phyloP scores from a whole-genome alignment of 2,888 invertebrate genomes.

The Allolobophora icterica region DNA sequence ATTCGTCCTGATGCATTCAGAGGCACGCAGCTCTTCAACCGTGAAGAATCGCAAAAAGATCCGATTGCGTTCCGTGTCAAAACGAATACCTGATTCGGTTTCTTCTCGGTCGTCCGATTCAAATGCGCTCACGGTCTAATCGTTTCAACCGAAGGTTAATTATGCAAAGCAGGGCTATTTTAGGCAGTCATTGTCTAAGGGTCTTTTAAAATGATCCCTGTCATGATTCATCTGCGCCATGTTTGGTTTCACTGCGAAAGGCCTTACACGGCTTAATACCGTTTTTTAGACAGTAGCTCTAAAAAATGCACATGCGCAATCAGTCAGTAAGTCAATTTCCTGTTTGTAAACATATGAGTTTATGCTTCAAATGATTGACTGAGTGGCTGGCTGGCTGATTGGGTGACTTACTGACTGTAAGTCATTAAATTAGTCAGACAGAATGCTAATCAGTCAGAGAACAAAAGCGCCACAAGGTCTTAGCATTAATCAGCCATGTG shows the following conservation, averaged over 20 bases:
- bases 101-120: neutral
- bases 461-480: neutral
- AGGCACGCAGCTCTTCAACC: neutral
- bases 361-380: neutral
- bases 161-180: neutral
- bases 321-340: neutral
- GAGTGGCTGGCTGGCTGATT: too few species aligned
- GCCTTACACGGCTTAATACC: neutral
- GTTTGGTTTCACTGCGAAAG: neutral
- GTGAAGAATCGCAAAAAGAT: slow-evolving; percentile 17
- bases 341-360: neutral
- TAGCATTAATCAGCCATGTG: neutral
- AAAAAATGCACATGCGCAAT: neutral
- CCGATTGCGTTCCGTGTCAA: neutral
- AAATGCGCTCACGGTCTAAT: neutral
- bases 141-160: neutral
- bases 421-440: neutral
- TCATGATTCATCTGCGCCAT: neutral
- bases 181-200: neutral
- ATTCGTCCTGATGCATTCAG: neutral
- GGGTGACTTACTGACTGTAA: neutral
- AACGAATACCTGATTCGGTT: neutral
- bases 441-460: neutral
- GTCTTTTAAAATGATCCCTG: neutral
- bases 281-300: neutral